These are phyloP conservation scores for Gambusia holbrooki DNA, from an alignment of 2,113 vertebrate genomes.

Conservation along the genomic window DNA sequence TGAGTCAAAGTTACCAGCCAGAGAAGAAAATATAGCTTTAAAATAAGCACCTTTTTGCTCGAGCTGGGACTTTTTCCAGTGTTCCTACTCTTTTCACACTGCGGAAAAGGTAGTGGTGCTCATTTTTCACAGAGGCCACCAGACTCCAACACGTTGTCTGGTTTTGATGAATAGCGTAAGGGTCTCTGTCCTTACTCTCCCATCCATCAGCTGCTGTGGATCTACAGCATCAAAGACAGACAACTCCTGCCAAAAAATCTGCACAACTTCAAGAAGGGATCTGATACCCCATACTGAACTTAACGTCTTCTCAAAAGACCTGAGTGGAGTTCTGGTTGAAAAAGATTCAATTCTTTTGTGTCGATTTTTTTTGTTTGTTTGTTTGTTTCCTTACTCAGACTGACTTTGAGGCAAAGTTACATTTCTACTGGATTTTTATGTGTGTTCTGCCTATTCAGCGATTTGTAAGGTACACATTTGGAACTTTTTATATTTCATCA, in stretches of 20 bases:
- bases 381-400: background rate
- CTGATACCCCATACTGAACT: constrained; percentile 5
- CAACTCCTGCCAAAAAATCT: constrained; percentile 25
- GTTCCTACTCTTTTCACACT: constrained; percentile 28
- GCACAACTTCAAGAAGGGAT: constrained; percentile 5
- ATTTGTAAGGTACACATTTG: no score
- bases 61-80: constrained; percentile 42
- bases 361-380: background rate
- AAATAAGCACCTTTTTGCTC: constrained; percentile 26
- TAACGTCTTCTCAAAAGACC: background rate
- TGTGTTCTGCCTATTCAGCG: no score
- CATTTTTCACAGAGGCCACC: constrained; percentile 67
- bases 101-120: constrained; percentile 33
- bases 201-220: constrained; percentile 65
- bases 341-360: background rate
- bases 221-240: constrained; percentile 50
- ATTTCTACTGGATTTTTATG: background rate
- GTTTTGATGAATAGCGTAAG: constrained; percentile 67
- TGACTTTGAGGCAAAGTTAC: background rate
- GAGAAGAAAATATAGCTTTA: constrained; percentile 38
- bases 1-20: constrained; percentile 29
- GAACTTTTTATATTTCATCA: no score
- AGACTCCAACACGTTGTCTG: constrained; percentile 59
- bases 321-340: constrained; percentile 9
- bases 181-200: constrained; percentile 42